Percentiles rank a stretch among this genome's conserved stretches.
Evolutionary conservation across 2,113 vertebrate genomes (phyloP).

Genomic region (Tetrax tetrax): DNA sequence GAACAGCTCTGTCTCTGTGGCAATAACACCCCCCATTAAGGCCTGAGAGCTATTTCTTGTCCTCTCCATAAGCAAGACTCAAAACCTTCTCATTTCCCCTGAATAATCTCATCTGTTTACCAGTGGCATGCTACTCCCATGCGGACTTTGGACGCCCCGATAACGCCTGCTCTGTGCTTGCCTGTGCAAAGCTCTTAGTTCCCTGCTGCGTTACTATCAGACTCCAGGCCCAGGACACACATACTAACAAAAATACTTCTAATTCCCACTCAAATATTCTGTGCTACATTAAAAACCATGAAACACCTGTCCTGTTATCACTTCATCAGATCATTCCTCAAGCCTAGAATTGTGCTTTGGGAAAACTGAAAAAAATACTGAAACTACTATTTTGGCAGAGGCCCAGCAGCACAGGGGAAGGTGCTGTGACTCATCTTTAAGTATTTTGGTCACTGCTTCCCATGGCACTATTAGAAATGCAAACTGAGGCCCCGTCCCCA

Average conservation of each 20-base stretch:
- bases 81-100: not conserved
- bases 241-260: not conserved
- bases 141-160: not conserved
- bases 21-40: not conserved
- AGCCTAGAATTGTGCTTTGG: not conserved
- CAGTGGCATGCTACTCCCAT: not conserved
- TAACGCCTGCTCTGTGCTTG: not conserved
- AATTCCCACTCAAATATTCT: not conserved
- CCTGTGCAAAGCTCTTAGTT: not conserved
- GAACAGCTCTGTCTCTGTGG: not conserved
- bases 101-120: not conserved
- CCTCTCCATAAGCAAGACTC: not conserved
- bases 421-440: not conserved
- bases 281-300: not conserved
- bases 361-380: not conserved
- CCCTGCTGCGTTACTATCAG: rapidly evolving
- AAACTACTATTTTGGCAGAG: not conserved
- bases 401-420: not conserved
- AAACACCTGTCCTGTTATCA: not conserved
- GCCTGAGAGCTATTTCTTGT: not conserved
- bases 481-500: not conserved
- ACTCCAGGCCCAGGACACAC: not conserved
- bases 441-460: not conserved
- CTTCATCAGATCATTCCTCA: not conserved
- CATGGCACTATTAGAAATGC: not conserved